A percentile compares a stretch with the other conserved stretches of the same genome.
Conservation (phyloP, 2,113 vertebrate genomes). For the Cyrtonyx montezumae region DNA sequence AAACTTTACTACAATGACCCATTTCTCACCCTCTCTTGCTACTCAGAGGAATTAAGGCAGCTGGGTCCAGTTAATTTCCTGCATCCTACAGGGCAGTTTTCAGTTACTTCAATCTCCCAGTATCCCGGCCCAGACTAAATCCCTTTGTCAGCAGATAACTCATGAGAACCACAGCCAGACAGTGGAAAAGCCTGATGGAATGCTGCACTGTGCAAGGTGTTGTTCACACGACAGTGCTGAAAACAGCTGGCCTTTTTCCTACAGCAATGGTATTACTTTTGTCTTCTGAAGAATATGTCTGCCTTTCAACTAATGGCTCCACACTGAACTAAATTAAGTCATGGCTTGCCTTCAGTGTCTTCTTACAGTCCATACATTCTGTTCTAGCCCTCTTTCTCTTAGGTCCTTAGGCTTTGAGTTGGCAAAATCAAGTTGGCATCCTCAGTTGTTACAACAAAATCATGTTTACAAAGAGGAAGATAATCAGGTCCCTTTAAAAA, state of each 20-base stretch:
- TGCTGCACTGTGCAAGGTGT: neutral
- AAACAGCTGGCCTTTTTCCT: neutral
- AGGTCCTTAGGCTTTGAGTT: neutral
- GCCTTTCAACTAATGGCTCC: neutral
- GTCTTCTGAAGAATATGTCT: neutral
- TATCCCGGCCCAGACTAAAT: neutral
- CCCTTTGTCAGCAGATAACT: neutral
- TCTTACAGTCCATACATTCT: neutral
- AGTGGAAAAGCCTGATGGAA: neutral
- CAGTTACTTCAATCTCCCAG: neutral
- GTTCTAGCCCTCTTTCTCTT: neutral
- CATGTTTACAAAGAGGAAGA: slow-evolving; percentile 24
- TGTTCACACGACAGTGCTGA: neutral
- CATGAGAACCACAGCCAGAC: neutral
- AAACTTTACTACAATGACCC: neutral
- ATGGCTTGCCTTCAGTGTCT: neutral
- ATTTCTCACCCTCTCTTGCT: neutral
- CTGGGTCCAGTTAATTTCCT: neutral
- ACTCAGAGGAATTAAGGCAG: neutral
- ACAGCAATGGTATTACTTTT: neutral
- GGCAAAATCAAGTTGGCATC: neutral
- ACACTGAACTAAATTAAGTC: neutral
- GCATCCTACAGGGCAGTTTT: neutral
- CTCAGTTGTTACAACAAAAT: slow-evolving; percentile 6
- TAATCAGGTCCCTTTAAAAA: slow-evolving; percentile 51